phyloP scores from a whole-genome alignment of 2,797 vertebrate species.

The Cynodonichthys magdalenae region DNA sequence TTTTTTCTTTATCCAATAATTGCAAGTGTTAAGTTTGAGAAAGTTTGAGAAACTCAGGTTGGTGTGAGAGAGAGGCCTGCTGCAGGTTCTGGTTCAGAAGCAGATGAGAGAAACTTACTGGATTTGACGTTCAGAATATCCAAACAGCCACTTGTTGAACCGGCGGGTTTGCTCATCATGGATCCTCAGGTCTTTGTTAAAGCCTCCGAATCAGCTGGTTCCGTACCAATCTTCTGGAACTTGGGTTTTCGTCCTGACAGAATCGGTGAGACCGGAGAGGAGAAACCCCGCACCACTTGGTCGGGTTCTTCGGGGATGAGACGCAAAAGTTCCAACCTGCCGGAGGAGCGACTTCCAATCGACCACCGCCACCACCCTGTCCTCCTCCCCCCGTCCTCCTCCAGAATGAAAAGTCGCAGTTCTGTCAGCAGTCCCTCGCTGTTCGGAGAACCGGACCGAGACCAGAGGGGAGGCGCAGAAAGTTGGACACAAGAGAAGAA shows the following conservation, averaged over 20 bases:
- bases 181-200: constrained; percentile 47
- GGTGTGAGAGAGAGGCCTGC: neutral
- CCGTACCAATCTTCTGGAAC: constrained; percentile 11
- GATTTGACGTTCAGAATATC: constrained; percentile 88
- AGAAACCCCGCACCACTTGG: constrained; percentile 14
- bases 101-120: constrained; percentile 76
- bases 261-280: neutral
- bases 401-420: neutral
- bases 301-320: constrained; percentile 11
- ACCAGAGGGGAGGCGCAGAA: constrained; percentile 40
- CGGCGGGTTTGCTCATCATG: constrained; percentile 96
- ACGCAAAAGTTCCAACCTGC: constrained; percentile 31
- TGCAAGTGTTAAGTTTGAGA: neutral
- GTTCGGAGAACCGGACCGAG: constrained; percentile 17
- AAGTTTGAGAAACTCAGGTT: neutral
- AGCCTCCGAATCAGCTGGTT: constrained; percentile 31
- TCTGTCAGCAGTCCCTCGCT: constrained; percentile 30
- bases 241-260: neutral
- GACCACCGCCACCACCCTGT: neutral
- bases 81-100: neutral
- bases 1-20: neutral
- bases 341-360: constrained; percentile 21
- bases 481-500: constrained; percentile 38
- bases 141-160: constrained; percentile 98
- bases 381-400: too few species aligned